Base-by-base conservation (phyloP, 2,888 invertebrate genomes). In the Phragmatobia fuliginosa region DNA sequence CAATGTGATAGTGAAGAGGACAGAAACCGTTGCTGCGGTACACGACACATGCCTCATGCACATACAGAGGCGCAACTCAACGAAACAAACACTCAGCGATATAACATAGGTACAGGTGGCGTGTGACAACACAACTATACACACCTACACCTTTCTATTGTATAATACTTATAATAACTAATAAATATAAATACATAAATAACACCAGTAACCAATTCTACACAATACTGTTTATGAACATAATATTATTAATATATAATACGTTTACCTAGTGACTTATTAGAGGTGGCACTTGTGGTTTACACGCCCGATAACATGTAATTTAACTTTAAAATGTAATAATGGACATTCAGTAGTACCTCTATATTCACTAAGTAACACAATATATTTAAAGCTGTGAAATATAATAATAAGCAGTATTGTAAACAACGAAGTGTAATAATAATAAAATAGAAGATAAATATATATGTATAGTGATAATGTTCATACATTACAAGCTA, bases 11-110 rank as follows among this genome's bases (percentile, higher is more conserved):
- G 41, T 41, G 41, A 41, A 41, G 18, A 18, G 8, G 6, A 16
- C 14, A 18, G 59, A 60, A 72, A 41, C 72, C 70, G 81, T 63
- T n/a, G 75, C 36, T 67, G 62, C 63, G 16, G 75, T 67, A 61
- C 28, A 14, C 32, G 41, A 38, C 38, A 62, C 80, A 72, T 80
- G 75, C 78, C 60, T 38, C 78, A 65, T 79, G 79, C 79, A 72
- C 11, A 52, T 28, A 58, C 31, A 56, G 31, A 60, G 71, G 65
- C 78, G 74, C 71, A 66, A 70, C 78, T 66, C 32, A 65, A 72
- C 31, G 45, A 66, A 49, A 66, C 58, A 66, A 31, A 14, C 21
- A 58, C 10, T 6, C 25, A 0, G 21, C 41, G 3, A 18, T 32
- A 28, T 56, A 28, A 36, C 18, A 8, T 36, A 11, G 2, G 38